Evolutionary conservation across 2,113 vertebrate genomes (phyloP), one percentile per base, ranked within the genome.

Genomic region (Oenanthe melanoleuca): DNA sequence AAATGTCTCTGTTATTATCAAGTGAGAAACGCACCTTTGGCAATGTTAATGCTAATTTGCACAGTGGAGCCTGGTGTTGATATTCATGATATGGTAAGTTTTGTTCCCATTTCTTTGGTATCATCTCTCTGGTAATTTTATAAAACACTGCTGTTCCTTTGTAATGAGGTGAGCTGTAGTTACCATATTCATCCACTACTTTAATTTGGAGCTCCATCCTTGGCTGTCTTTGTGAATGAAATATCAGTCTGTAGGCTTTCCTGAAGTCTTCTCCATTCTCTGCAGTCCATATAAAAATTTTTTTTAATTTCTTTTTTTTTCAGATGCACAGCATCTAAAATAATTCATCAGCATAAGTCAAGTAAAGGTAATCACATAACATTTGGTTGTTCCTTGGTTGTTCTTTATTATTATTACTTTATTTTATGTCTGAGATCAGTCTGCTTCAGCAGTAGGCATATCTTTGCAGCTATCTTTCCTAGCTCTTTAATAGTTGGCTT

Each of bases 101-200:
- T 34, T 87, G 84, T 60, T 98, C 97, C 56, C 93, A 95, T 24
- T 66, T 91, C 92, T 95, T 95, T 44, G 89, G 91, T 89, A 97
- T 90, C 86, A 98, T 97, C 72, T 97, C 97, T 96, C 97, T 98
- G 94, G 91, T 91, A 64, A 98, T 80, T 97, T 98, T 98, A 72
- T 98, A 98, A 81, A 99, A 97, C 20, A 97, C 56, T 53, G 91
- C 97, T 3, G 97, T 97, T 50, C 98, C 99, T 95, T 99, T 99
- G 95, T 99, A 99, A 96, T 99, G 96, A 37, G 98, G 97, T 15
- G 98, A 99, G 88, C 98, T 98, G 87, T 98, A 97, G 95, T 99
- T 99, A 72, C 98, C 98, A 55, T 98, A 99, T 21, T 98, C 98
- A 96, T 99, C 98, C 75, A 99, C 97, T 71, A 98, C 98, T 44